phyloP scores from a whole-genome alignment of 2,797 vertebrate species.

The Cercopithecus neglectus region DNA sequence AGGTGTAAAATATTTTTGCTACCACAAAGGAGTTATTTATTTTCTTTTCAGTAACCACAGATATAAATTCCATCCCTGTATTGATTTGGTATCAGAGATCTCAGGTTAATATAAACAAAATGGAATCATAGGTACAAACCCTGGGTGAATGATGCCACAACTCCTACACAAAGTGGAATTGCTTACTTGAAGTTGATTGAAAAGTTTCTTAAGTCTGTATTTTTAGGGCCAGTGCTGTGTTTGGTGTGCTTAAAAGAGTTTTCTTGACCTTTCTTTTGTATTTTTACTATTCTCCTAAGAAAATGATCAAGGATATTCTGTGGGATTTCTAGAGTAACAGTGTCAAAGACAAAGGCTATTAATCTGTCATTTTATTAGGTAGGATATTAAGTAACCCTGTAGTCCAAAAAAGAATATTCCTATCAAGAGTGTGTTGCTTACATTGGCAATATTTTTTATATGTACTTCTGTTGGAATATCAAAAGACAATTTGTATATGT shows the following conservation, averaged over 20 bases:
- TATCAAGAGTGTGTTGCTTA: neutral
- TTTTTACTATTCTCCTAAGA: neutral
- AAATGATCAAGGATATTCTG: neutral
- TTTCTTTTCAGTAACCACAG: neutral
- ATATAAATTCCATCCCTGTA: neutral
- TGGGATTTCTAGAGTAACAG: constrained; percentile 3
- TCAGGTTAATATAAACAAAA: neutral
- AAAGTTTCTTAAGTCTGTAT: neutral
- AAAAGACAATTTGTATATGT: neutral
- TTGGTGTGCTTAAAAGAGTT: neutral
- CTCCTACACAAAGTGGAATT: neutral
- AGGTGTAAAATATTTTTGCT: constrained; percentile 12
- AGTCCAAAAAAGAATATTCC: constrained; percentile 24
- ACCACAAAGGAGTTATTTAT: neutral
- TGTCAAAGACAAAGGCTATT: neutral
- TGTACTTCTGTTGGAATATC: constrained; percentile 1
- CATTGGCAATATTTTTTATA: neutral
- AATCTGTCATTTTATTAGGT: neutral
- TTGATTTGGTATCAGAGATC: neutral
- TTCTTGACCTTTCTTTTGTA: neutral
- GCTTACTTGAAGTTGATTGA: neutral
- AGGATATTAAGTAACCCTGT: neutral
- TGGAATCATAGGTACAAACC: neutral
- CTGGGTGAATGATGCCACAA: neutral
- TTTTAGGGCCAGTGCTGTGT: neutral